Percentiles rank a stretch among this genome's conserved stretches.
These are phyloP conservation scores for Tenualosa thibaudeaui DNA, from an alignment of 2,797 vertebrate species.

Conservation along the genomic window DNA sequence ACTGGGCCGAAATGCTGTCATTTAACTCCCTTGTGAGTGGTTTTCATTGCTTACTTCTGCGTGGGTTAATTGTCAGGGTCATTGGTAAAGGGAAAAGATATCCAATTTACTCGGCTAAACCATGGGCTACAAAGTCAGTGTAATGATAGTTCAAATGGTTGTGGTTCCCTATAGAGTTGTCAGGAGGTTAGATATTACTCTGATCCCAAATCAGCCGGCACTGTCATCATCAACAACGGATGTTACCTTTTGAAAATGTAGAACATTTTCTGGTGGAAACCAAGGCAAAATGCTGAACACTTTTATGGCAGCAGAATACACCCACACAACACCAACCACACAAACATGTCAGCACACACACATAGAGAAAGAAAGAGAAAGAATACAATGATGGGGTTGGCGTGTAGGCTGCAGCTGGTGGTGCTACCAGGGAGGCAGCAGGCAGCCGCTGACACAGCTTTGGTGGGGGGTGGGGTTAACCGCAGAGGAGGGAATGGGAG, in stretches of 20 bases:
- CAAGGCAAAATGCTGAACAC: background rate
- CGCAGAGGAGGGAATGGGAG: background rate
- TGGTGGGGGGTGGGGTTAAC: background rate
- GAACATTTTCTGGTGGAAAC: background rate
- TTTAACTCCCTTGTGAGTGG: background rate
- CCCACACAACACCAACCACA: background rate
- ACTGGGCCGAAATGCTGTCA: conserved; percentile 1
- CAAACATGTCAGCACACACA: background rate
- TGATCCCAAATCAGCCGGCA: background rate
- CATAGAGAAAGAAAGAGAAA: background rate
- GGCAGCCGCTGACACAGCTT: conserved; percentile 27
- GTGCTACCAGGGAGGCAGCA: background rate
- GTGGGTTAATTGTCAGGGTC: conserved; percentile 20
- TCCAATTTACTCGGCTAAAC: background rate
- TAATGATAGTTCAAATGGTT: background rate
- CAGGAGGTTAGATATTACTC: background rate
- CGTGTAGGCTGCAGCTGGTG: conserved; percentile 27
- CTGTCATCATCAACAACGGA: background rate
- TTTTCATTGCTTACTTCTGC: conserved; percentile 8
- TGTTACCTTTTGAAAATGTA: background rate
- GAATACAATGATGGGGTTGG: conserved; percentile 1
- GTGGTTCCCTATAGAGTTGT: background rate
- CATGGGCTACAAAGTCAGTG: background rate
- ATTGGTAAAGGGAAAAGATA: background rate
- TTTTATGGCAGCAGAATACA: background rate